phyloP scores from a whole-genome alignment of 2,797 vertebrate species.

The Eutrigla gurnardus region DNA sequence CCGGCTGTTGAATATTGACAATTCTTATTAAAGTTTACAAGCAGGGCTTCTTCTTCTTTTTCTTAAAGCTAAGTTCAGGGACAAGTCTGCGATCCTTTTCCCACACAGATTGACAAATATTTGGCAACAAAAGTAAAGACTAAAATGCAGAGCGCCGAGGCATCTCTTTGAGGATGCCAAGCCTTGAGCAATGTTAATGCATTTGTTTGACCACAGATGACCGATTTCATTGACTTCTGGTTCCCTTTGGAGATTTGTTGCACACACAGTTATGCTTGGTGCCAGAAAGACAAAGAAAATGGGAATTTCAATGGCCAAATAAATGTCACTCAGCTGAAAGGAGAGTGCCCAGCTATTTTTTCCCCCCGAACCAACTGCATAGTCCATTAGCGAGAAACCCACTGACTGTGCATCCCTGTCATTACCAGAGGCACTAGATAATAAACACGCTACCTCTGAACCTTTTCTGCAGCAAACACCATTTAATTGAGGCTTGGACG shows the following conservation, averaged over 20 bases:
- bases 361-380: constrained; percentile 24
- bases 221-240: constrained; percentile 56
- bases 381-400: constrained; percentile 53
- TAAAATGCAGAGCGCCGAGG: constrained; percentile 30
- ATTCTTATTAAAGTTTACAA: constrained; percentile 15
- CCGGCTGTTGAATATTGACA: constrained; percentile 4
- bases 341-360: constrained; percentile 30
- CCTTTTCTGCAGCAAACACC: constrained; percentile 39
- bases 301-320: constrained; percentile 58
- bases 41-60: not conserved
- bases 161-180: constrained; percentile 48
- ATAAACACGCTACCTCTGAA: constrained; percentile 51
- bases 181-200: constrained; percentile 47
- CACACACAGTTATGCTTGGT: constrained; percentile 34
- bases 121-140: constrained; percentile 41
- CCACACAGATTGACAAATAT: constrained; percentile 31
- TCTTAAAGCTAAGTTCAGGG: constrained; percentile 20
- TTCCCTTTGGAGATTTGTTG: constrained; percentile 55
- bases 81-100: constrained; percentile 17
- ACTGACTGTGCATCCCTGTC: constrained; percentile 48
- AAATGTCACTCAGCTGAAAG: constrained; percentile 59
- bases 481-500: constrained; percentile 49
- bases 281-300: constrained; percentile 60
- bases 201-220: constrained; percentile 64
- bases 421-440: constrained; percentile 50